Evolutionary conservation across 1,140 invertebrate species (phyloP).

Genomic region (Dryas iulia): DNA sequence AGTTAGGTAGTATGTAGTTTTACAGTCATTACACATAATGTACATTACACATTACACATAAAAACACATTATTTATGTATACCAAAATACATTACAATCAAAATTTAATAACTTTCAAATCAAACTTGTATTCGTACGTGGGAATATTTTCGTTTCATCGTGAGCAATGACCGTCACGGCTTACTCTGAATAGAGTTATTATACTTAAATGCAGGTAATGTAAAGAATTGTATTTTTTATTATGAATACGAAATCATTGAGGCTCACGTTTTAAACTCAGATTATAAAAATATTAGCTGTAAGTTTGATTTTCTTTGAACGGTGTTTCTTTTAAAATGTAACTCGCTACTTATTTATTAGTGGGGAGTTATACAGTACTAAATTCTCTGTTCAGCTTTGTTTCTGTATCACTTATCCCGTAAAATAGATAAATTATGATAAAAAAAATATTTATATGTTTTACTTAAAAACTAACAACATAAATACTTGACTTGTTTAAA

Average conservation of each 20-base stretch:
- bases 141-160: neutral
- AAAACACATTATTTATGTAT: neutral
- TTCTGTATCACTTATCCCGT: too few species aligned
- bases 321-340: neutral
- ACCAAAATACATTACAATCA: neutral
- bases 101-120: slow-evolving; percentile 1
- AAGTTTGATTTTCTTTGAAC: neutral
- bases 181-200: neutral
- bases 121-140: neutral
- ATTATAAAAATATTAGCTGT: neutral
- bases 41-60: neutral
- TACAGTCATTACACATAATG: too few species aligned
- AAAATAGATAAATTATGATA: too few species aligned
- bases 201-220: neutral
- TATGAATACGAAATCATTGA: neutral
- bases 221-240: neutral
- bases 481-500: too few species aligned
- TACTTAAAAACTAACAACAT: too few species aligned
- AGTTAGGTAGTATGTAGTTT: too few species aligned
- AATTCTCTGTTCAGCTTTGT: too few species aligned
- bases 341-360: neutral
- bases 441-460: too few species aligned
- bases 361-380: too few species aligned
- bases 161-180: neutral
- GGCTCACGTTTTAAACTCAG: neutral